Base-by-base conservation (phyloP, 1,140 invertebrate genomes). In the Bombyx mandarina region DNA sequence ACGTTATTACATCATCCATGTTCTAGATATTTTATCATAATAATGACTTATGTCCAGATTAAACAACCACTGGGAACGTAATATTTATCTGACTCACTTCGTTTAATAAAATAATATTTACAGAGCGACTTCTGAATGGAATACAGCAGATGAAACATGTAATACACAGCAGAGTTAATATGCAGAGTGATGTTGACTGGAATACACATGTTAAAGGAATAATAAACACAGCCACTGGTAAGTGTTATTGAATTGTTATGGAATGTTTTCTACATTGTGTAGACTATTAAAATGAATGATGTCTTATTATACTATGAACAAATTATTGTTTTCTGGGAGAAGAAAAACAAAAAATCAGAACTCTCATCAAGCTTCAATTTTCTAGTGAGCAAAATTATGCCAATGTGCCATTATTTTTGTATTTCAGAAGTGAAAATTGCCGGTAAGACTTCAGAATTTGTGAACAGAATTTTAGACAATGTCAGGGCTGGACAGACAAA, bases 381-480 rank as follows among this genome's bases (percentile, higher is more conserved):
- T 52, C 9, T 44, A 51, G 35, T n/a, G 50, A 53, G 52, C 44
- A 45, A 44, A 18, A 18, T 18, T 18, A 53, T 47, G 12, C 49
- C 12, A n/a, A 50, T 35, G 4, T 35, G 26, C 26, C 26, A 35
- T 56, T 58, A 22, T 52, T 56, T 54, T 66, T 59, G 42, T 42
- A 35, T 77, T 77, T 54, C 77, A 86, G 82, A 84, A 61, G 60
- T 86, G 12, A 82, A 82, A 74, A 84, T 86, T 66, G 83, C 75
- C 43, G 82, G 79, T 10, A 80, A 76, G 56, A 82, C 83, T 43
- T 86, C 83, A 42, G 83, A 86, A 64, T 86, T 75, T 55, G 83
- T 86, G n/a, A 86, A 86, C 57, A 78, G 69, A 72, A 76, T 86
- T 54, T 59, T 86, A 62, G 80, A 84, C 50, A 86, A 86, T 60